Base-by-base conservation (phyloP, 2,113 vertebrate species). In the Myodes glareolus region DNA sequence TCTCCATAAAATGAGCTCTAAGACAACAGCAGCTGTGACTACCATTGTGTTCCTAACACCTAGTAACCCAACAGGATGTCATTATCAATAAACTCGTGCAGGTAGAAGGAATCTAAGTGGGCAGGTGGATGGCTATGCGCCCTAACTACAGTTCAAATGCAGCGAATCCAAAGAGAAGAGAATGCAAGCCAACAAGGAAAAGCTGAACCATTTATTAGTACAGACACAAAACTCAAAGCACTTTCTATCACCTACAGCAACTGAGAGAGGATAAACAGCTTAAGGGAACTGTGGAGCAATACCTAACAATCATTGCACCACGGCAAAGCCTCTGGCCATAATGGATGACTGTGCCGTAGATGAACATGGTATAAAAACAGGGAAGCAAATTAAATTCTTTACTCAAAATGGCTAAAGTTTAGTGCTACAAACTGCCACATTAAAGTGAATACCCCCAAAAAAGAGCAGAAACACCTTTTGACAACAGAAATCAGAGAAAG, bases 401-500 rank as follows among this genome's bases (percentile, higher is more conserved):
- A 67, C 8, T 23, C 45, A 39, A 92, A 94, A 96, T 47, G 25
- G 72, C 47, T 96, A 93, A 93, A 96, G 27, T 93, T 96, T 87
- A 91, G 90, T 75, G 21, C 29, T 70, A 76, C 19, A 94, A 96
- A 96, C 61, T 63, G 27, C 58, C 58, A 94, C 86, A n/a, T 70
- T 96, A 73, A 97, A 96, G 90, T 93, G 63, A 88, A 0, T 96
- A 16, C 50, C 85, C 52, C 29, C n/a, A 16, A 63, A 52, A 96
- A 93, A 94, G 70, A 73, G 39, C 58, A 95, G 80, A 31, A 90
- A 96, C 10, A 94, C 39, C 58, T 39, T 87, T 84, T 55, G 61
- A 95, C 61, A 96, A 95, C 68, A 95, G 50, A 96, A 50, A 36
- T 80, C 86, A 94, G 77, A 96, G 75, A 97, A 75, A 95, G 93